A percentile compares a stretch with the other conserved stretches of the same genome.
Conservation (phyloP, 2,797 vertebrate species). For the Liasis olivaceus region DNA sequence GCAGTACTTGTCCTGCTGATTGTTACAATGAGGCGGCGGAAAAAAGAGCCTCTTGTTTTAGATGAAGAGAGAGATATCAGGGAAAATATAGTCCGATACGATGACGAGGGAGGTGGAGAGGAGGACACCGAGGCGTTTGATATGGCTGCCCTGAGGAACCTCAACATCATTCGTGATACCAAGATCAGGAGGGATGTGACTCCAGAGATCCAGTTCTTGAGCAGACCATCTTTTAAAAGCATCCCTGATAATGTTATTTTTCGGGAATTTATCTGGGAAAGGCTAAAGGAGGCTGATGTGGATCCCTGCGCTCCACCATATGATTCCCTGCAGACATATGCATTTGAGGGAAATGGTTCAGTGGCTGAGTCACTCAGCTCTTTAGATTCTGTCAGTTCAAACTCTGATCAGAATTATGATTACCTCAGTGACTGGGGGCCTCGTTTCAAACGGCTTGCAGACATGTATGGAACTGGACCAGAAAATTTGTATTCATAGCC, state of each 20-base stretch:
- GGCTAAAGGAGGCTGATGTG: constrained; percentile 90
- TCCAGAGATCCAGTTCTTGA: constrained; percentile 89
- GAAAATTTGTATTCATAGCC: constrained; percentile 88
- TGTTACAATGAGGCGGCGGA: constrained; percentile 86
- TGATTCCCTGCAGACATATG: constrained; percentile 95
- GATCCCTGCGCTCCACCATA: constrained; percentile 92
- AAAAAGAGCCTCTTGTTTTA: constrained; percentile 92
- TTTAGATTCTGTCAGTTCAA: constrained; percentile 91
- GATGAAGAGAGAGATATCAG: constrained; percentile 93
- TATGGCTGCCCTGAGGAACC: constrained; percentile 93
- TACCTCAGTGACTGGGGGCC: constrained; percentile 97
- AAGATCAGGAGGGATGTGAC: constrained; percentile 88
- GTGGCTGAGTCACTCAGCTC: constrained; percentile 94
- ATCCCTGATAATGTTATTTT: constrained; percentile 93
- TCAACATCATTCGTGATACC: constrained; percentile 87
- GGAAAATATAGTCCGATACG: constrained; percentile 95
- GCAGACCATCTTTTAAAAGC: constrained; percentile 84
- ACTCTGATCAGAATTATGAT: constrained; percentile 97
- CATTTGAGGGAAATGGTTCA: constrained; percentile 92
- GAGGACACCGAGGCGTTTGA: constrained; percentile 98
- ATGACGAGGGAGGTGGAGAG: constrained; percentile 95
- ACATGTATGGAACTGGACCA: constrained; percentile 89
- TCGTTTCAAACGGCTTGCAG: constrained; percentile 93
- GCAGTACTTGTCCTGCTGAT: constrained; percentile 90
- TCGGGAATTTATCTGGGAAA: constrained; percentile 95